phyloP scores from a whole-genome alignment of 2,797 vertebrate genomes.

The Myiotriccus ornatus region DNA sequence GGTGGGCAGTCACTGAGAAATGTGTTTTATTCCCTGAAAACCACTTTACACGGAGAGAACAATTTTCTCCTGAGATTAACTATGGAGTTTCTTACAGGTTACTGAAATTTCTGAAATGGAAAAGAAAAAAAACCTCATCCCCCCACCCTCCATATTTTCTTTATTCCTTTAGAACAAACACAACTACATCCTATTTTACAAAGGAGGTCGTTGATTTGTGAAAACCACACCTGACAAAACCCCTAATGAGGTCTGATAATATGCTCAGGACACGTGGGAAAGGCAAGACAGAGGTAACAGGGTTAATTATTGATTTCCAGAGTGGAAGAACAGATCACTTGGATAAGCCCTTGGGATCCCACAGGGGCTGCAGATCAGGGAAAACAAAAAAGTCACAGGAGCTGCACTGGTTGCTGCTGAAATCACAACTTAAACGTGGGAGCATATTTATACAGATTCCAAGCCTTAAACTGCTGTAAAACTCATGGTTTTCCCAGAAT shows the following conservation, averaged over 20 bases:
- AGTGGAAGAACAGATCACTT: neutral
- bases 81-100: neutral
- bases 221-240: neutral
- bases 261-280: neutral
- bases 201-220: neutral
- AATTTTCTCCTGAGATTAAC: neutral
- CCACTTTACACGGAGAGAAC: neutral
- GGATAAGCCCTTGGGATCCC: neutral
- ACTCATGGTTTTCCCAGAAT: neutral
- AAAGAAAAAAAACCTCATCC: accelerated
- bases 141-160: neutral
- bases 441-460: neutral
- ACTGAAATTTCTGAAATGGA: neutral
- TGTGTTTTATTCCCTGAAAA: neutral
- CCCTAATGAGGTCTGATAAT: neutral
- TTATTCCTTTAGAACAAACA: neutral
- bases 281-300: neutral
- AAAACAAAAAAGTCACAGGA: neutral
- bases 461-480: neutral
- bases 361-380: neutral
- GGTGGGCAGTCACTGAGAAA: neutral
- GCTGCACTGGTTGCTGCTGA: neutral
- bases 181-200: neutral
- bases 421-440: neutral
- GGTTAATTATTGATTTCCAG: no score